Base-by-base conservation (phyloP, 2,113 vertebrate genomes). In the Apistogramma diplotaenia region DNA sequence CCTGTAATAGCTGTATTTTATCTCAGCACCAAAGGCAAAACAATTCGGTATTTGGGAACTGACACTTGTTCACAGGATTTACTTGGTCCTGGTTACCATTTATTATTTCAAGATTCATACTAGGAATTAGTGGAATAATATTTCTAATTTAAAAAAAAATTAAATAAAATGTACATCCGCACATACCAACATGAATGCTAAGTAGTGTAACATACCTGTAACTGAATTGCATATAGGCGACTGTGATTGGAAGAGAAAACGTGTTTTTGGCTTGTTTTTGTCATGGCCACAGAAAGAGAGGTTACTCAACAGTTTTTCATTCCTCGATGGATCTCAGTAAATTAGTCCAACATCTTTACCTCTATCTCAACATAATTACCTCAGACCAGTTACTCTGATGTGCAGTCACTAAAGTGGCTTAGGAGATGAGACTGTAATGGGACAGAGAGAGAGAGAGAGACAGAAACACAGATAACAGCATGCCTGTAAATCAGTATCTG, bases 321-420 rank as follows among this genome's bases (percentile, higher is more conserved):
- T 74, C 53, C 62, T 79, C 23, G 11, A 33, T 27, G 60, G 74
- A 86, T 83, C 74, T 82, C 79, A 55, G 72, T 23, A 75, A 76
- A 91, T 90, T 70, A 85, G 65, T 73, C 61, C 60, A 55, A 60
- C 83, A 81, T 87, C 73, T 88, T 90, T 82, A 82, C 79, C 73
- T 84, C 82, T 43, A 67, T 83, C 83, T 87, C 54, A 27, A 15
- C 33, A 75, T 90, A 90, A 91, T 92, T 86, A 87, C 81, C 57
- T 61, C 55, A 23, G 61, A 85, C 75, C 86, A 79, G 78, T 89
- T 65, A 67, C 61, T 58, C 70, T 56, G 78, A 72, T 85, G 65
- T 78, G 84, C 80, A 75, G 85, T 85, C 70, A 35, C 90, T 84
- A 72, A 84, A 85, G 87, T 84, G 71, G 76, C 70, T 86, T 51